Base-by-base conservation (phyloP, 2,113 vertebrate species). In the Nansenia antarctica region DNA sequence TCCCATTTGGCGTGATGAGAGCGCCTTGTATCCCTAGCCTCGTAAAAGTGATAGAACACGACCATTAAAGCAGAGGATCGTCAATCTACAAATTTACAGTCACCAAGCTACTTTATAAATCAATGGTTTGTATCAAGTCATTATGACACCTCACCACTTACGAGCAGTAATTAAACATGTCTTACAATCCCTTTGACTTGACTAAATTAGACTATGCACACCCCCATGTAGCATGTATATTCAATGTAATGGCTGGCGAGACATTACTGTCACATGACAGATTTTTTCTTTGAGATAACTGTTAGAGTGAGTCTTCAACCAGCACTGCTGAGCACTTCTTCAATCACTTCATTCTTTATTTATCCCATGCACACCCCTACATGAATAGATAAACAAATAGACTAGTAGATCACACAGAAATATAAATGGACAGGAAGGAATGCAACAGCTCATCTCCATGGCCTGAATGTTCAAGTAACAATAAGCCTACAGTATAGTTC, bases 311-410 rank as follows among this genome's bases (percentile, higher is more conserved):
- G 61, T 60, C 54, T 59, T 65, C 60, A 67, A 53, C 34, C 54
- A 26, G 58, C 34, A 67, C 65, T 60, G 54, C 31, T 52, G 26
- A 5, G 22, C 54, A 52, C 24, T 31, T 45, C 55, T 65, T 26
- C 3, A 53, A 53, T 69, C 65, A 49, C 39, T 39, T 39, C 57
- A 64, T 64, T 78, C 69, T 65, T 66, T 42, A 61, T 63, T 69
- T 61, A 27, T 61, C 47, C 64, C 55, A n/a, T n/a, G n/a, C n/a
- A 26, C 34, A 35, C 61, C 55, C 58, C 42, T 4, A 26, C 26
- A 69, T 78, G 37, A 70, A 73, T 70, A 73, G 65, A 52, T 74
- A 70, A 78, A 66, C 76, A 78, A 73, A 70, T 54, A 35, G 68
- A 74, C 72, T 68, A 24, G 34, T 26, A 67, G 67, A 79, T 79